Evolutionary conservation across 2,113 vertebrate genomes (phyloP).

Genomic region (Bambusicola thoracicus): DNA sequence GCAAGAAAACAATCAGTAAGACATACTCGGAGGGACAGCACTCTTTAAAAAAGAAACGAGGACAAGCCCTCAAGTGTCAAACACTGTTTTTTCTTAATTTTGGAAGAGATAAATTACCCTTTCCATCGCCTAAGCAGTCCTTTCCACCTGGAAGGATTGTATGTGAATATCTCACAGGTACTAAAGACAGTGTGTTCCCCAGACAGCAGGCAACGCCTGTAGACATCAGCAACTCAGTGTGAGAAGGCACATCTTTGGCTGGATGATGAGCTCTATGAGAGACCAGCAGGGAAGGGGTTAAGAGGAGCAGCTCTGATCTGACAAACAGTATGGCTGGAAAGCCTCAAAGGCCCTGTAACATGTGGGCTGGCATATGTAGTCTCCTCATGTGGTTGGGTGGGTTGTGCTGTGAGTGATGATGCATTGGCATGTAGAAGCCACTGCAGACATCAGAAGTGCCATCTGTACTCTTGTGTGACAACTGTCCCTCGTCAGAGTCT

Average conservation of each 20-base stretch:
- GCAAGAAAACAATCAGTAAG: slow-evolving; percentile 15
- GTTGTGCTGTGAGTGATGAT: not conserved
- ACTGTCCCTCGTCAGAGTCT: slow-evolving; percentile 7
- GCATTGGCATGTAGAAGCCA: not conserved
- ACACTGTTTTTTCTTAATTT: not conserved
- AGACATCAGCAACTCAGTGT: not conserved
- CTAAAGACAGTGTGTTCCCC: not conserved
- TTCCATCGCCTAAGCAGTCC: not conserved
- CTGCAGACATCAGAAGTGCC: not conserved
- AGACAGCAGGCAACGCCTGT: not conserved
- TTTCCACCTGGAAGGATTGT: not conserved
- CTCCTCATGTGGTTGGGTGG: not conserved
- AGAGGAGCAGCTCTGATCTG: slow-evolving; percentile 2
- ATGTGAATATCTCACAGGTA: rapidly evolving
- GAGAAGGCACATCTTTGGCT: not conserved
- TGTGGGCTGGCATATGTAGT: not conserved
- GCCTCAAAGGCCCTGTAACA: slow-evolving; percentile 2
- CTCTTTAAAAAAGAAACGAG: slow-evolving; percentile 1
- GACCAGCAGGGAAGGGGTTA: not conserved
- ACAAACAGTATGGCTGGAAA: slow-evolving; percentile 8
- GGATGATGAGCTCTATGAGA: rapidly evolving
- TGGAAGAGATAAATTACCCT: not conserved
- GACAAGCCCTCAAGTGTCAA: not conserved
- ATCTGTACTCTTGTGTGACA: not conserved
- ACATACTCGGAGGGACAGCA: not conserved